These are phyloP conservation scores for Sycon ciliatum DNA, from an alignment of 37 sponge, comb jelly and placozoan species.

Conservation along the genomic window DNA sequence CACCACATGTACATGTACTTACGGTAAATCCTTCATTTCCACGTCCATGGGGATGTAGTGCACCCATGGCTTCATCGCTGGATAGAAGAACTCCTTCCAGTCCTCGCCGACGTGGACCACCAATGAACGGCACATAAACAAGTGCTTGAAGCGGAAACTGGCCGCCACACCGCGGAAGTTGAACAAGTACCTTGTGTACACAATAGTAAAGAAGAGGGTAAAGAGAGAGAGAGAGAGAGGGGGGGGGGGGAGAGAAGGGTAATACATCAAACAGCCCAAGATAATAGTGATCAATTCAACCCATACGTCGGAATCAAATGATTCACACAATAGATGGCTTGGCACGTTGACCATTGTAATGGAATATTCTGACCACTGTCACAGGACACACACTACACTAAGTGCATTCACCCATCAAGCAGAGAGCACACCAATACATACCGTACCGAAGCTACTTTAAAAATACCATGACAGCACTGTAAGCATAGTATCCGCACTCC, in stretches of 20 bases:
- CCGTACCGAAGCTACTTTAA: no score
- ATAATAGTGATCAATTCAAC: no score
- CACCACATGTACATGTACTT: slow-evolving; percentile 2
- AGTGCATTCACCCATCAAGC: no score
- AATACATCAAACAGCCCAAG: neutral
- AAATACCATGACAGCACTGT: no score
- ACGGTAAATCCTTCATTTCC: slow-evolving; percentile 45
- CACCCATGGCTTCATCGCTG: slow-evolving; percentile 64
- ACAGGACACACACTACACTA: no score
- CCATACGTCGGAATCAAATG: no score
- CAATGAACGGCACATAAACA: slow-evolving; percentile 74
- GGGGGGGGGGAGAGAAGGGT: neutral
- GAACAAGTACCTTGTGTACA: slow-evolving; percentile 65
- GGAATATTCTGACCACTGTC: no score
- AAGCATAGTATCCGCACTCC: no score
- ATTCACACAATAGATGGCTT: no score
- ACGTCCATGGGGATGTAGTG: slow-evolving; percentile 66
- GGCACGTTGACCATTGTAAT: no score
- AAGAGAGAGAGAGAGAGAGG: neutral
- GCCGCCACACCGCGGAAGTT: slow-evolving; percentile 88
- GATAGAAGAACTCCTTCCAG: slow-evolving; percentile 85
- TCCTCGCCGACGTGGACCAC: slow-evolving; percentile 81
- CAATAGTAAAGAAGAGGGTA: no score
- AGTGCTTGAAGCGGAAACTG: slow-evolving; percentile 73
- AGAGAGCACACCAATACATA: no score